Evolutionary conservation across 2,113 vertebrate species (phyloP).

Genomic region (Cygnus buccinator): DNA sequence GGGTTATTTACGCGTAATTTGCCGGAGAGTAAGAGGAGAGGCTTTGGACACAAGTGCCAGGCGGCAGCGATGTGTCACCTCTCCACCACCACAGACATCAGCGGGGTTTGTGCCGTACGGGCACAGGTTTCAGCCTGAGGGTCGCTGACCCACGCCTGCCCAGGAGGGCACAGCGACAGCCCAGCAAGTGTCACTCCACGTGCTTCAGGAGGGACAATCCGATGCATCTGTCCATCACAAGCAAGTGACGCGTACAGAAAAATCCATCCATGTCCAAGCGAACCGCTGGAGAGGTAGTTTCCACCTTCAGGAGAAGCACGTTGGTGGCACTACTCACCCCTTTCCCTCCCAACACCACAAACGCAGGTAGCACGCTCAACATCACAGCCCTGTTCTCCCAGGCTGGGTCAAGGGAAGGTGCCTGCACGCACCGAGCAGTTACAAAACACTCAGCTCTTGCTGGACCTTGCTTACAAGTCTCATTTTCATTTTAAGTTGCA

Average conservation of each 20-base stretch:
- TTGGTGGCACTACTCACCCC: not conserved
- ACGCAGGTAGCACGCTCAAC: rapidly evolving
- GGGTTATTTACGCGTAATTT: not conserved
- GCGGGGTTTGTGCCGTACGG: rapidly evolving
- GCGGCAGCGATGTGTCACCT: not conserved
- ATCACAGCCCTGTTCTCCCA: not conserved
- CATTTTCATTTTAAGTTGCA: not conserved
- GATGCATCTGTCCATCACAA: not conserved
- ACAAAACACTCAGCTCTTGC: not conserved
- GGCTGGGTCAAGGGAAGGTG: not conserved
- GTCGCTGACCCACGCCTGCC: not conserved
- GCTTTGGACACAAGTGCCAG: not conserved
- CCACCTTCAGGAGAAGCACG: not conserved
- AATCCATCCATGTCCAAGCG: not conserved
- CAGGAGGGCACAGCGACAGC: not conserved
- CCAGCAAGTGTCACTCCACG: rapidly evolving
- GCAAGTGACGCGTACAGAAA: rapidly evolving
- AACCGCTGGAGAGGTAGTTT: not conserved
- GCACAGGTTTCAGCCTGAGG: not conserved
- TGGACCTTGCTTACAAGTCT: not conserved
- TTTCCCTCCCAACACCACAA: not conserved
- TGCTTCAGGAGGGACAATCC: not conserved
- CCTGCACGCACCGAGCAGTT: too few species aligned
- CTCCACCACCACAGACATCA: not conserved
- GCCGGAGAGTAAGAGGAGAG: not conserved